Evolutionary conservation across 2,888 invertebrate species (phyloP).

Genomic region (Neoascia interrupta): DNA sequence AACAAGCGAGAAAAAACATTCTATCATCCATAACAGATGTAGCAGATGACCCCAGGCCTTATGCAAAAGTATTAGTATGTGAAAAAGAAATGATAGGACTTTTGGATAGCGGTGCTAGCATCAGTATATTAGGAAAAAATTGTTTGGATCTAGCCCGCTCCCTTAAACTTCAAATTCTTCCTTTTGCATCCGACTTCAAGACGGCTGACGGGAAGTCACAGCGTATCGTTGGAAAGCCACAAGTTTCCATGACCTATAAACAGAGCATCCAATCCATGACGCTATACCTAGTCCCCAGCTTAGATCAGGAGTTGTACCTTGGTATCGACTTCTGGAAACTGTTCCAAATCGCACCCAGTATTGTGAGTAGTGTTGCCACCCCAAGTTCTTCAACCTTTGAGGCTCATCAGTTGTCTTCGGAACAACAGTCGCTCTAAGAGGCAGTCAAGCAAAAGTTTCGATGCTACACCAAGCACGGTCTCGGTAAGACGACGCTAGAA

Average conservation of each 20-base stretch:
- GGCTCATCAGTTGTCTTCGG: not conserved
- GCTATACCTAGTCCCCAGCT: not conserved
- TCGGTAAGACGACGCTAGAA: no score
- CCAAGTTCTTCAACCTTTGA: not conserved
- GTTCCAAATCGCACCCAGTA: no score
- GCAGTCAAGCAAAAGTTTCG: not conserved
- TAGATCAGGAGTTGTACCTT: no score
- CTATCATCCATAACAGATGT: not conserved
- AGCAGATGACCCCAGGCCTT: not conserved
- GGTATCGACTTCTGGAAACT: no score
- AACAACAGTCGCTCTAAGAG: no score
- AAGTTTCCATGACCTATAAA: not conserved
- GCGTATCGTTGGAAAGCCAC: not conserved
- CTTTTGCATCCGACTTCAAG: not conserved
- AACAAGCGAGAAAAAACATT: not conserved
- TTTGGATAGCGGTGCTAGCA: not conserved
- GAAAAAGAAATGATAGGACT: not conserved
- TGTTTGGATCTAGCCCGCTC: not conserved
- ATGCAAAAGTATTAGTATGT: not conserved
- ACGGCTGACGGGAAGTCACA: not conserved
- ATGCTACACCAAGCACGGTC: no score
- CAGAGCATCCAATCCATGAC: not conserved
- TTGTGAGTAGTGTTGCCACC: not conserved
- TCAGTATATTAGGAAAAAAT: not conserved
- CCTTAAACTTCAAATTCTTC: not conserved